Evolutionary conservation across 2,113 vertebrate species (phyloP).

Genomic region (Apteryx owenii): DNA sequence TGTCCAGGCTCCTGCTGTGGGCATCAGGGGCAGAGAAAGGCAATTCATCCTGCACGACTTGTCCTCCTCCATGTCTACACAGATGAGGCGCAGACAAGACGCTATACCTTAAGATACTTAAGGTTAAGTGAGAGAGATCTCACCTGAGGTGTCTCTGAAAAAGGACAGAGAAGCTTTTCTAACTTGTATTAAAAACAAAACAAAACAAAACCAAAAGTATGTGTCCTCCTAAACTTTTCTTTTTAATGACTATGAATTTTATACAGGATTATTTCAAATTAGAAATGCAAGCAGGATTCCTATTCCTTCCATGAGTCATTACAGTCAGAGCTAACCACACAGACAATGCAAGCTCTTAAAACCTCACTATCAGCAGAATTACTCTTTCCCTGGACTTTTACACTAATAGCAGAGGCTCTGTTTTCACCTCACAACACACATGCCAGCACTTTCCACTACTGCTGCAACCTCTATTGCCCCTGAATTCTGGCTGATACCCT

Average conservation of each 20-base stretch:
- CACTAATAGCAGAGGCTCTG: neutral
- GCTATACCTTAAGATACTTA: neutral
- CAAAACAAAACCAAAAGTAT: neutral
- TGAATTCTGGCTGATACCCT: neutral
- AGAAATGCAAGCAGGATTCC: neutral
- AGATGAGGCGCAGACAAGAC: neutral
- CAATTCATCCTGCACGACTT: fast-evolving
- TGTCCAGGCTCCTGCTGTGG: neutral
- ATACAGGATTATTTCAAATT: neutral
- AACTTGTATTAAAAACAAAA: neutral
- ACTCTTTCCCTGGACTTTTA: neutral
- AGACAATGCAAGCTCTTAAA: neutral
- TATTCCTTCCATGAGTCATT: neutral
- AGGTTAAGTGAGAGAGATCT: neutral
- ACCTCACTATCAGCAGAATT: neutral
- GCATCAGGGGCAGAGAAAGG: neutral
- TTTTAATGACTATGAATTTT: neutral
- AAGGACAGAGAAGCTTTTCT: neutral
- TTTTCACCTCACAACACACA: neutral
- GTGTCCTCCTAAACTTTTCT: neutral
- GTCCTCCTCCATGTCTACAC: neutral
- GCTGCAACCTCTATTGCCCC: neutral
- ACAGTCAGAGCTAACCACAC: neutral
- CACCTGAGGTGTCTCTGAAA: neutral
- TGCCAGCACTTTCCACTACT: neutral